Percentiles rank a stretch among this genome's conserved stretches.
Conservation (phyloP, 2,113 vertebrate species). For the Datnioides undecimradiatus region DNA sequence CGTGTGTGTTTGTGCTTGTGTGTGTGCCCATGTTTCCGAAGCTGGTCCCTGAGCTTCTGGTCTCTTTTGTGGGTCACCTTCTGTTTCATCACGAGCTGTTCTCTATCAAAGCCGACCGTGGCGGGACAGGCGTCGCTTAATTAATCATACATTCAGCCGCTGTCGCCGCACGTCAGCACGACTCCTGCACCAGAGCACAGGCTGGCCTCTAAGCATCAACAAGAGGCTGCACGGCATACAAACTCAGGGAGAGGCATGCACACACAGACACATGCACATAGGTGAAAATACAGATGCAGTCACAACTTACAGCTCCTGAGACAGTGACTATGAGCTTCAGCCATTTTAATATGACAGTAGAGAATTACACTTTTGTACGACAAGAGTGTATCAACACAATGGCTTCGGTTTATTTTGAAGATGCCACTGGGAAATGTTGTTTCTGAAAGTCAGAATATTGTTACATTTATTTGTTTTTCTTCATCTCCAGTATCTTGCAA, state of each 20-base stretch:
- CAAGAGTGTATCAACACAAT: background rate
- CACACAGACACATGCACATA: background rate
- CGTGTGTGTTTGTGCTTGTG: background rate
- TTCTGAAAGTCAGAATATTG: background rate
- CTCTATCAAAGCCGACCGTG: constrained; percentile 65
- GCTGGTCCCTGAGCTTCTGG: constrained; percentile 47
- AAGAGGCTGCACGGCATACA: constrained; percentile 21
- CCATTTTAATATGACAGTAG: background rate
- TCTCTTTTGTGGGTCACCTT: constrained; percentile 75
- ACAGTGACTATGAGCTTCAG: background rate
- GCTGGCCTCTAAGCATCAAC: constrained; percentile 41
- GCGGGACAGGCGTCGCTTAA: constrained; percentile 65
- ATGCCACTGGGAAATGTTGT: background rate
- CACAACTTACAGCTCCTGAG: background rate
- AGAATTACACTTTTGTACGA: background rate
- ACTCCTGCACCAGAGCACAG: constrained; percentile 34
- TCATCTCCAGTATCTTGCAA: background rate
- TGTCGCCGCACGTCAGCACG: constrained; percentile 48
- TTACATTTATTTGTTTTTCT: background rate
- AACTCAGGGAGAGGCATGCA: constrained; percentile 7
- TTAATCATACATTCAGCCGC: constrained; percentile 75
- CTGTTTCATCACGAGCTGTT: constrained; percentile 71
- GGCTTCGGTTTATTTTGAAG: background rate
- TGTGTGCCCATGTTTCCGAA: constrained; percentile 14
- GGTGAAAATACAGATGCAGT: background rate